A percentile compares a stretch with the other conserved stretches of the same genome.
Evolutionary conservation across 2,797 vertebrate species (phyloP).

Genomic region (Staurois parvus): DNA sequence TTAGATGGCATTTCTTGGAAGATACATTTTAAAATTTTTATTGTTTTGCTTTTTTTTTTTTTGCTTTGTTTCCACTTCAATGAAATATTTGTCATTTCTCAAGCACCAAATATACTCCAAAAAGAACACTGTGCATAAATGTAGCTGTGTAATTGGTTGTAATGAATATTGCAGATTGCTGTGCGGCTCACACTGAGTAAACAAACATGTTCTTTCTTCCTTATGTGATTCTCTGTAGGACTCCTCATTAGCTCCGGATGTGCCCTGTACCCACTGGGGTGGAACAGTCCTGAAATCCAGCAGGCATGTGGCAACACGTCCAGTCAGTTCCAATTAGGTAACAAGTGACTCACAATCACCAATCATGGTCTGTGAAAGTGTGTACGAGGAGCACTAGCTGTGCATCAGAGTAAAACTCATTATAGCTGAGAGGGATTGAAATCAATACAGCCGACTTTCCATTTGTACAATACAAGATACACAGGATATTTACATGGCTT

Average conservation of each 20-base stretch:
- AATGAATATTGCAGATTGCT: slow-evolving; percentile 42
- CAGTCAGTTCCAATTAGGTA: slow-evolving; percentile 74
- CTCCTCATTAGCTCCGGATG: slow-evolving; percentile 72
- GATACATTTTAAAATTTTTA: no score
- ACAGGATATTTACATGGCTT: background rate
- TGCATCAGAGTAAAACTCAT: slow-evolving; percentile 33
- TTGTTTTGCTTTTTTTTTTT: background rate
- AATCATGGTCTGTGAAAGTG: slow-evolving; percentile 3
- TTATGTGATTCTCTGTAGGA: slow-evolving; percentile 66
- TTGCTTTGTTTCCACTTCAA: background rate
- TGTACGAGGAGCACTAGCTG: slow-evolving; percentile 26
- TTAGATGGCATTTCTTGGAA: no score
- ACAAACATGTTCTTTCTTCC: slow-evolving; percentile 36
- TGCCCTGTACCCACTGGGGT: slow-evolving; percentile 72
- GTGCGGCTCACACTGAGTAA: slow-evolving; percentile 42
- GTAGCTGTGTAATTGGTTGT: slow-evolving; percentile 44
- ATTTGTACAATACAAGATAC: background rate
- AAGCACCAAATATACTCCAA: background rate
- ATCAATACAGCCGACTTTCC: slow-evolving; percentile 38
- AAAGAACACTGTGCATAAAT: slow-evolving; percentile 2
- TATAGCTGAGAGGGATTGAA: slow-evolving; percentile 27
- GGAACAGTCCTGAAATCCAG: slow-evolving; percentile 73
- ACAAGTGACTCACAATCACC: slow-evolving; percentile 56
- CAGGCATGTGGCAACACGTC: slow-evolving; percentile 72
- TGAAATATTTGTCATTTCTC: background rate